Percentiles rank a stretch among this genome's conserved stretches.
These are phyloP conservation scores for Chydorus sphaericus DNA, from an alignment of 2,888 invertebrate species.

Conservation along the genomic window DNA sequence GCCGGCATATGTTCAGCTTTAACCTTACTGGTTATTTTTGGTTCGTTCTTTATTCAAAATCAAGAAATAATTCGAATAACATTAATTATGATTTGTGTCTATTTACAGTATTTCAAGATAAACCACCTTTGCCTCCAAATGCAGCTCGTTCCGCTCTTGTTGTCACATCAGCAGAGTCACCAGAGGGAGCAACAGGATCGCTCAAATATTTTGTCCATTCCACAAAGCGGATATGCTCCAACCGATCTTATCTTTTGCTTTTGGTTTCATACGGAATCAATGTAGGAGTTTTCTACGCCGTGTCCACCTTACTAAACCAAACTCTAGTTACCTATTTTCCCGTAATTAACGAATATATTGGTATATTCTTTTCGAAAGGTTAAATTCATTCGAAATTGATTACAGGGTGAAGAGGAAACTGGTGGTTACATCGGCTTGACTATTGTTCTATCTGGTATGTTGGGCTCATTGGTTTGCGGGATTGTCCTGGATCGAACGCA, in stretches of 20 bases:
- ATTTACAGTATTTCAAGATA: slow-evolving; percentile 75
- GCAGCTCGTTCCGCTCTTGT: slow-evolving; percentile 56
- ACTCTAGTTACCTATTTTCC: slow-evolving; percentile 70
- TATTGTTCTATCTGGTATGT: slow-evolving; percentile 83
- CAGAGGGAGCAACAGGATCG: no score
- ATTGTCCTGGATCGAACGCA: slow-evolving; percentile 82
- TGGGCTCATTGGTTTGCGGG: slow-evolving; percentile 82
- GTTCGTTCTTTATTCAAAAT: no score
- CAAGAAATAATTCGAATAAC: no score
- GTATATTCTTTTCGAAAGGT: no score
- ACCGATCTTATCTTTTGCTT: slow-evolving; percentile 65
- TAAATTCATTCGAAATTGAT: slow-evolving; percentile 21
- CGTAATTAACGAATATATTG: no score
- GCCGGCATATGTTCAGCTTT: slow-evolving; percentile 69
- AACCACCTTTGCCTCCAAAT: slow-evolving; percentile 78
- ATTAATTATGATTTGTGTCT: no score
- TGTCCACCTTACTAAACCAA: slow-evolving; percentile 85
- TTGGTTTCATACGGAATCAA: slow-evolving; percentile 82
- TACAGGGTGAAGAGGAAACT: slow-evolving; percentile 54
- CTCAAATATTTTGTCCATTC: slow-evolving; percentile 37
- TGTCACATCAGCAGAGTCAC: slow-evolving; percentile 28
- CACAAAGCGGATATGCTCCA: slow-evolving; percentile 49
- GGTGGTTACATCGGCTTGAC: slow-evolving; percentile 82
- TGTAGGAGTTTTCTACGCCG: slow-evolving; percentile 91
- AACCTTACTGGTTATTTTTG: slow-evolving; percentile 62